Evolutionary conservation across 92 coral and sea anemone species (phyloP), one percentile per base, ranked within the genome.

Genomic region (Palythoa grandiflora): DNA sequence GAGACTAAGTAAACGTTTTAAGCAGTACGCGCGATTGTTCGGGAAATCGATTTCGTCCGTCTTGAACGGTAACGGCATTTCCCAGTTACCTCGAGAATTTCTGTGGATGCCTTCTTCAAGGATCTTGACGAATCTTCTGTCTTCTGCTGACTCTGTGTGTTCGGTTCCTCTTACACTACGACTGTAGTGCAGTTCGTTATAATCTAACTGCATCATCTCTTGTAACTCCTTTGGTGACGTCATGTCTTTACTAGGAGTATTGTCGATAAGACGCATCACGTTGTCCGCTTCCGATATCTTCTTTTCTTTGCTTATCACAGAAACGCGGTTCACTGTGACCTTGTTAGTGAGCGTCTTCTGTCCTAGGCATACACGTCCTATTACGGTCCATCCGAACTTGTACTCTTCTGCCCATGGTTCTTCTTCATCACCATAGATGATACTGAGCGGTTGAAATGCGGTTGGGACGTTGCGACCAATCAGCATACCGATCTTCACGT

Each of bases 401-500:
- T 86, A 86, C 57, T 86, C 72, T 52, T 86, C 84, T 10, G 89
- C 89, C 89, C 89, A 86, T 17, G 84, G 84, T 59, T 86, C 83
- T 2, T 86, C 61, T 38, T 73, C 73, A 39, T n/a, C 54, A 47
- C 89, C 84, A 36, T 73, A 86, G 51, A 75, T 86, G 50, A 87
- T 47, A 8, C 55, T 21, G 10, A 77, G 38, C 5, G 89, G 68
- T 65, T 87, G 78, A 47, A 87, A 78, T 8, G 86, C 85, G 79
- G 77, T 50, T 3, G 90, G 89, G n/a, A 88, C 87, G 40, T 92
- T 87, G 37, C 89, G 84, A 17, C 90, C 93, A 38, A 92, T 87
- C 9, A 90, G 47, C 91, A 92, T 61, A 6, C 94, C 97, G 40
- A 94, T 94, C 36, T 94, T 92, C 11, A 86, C 75, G 44, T 83